These are phyloP conservation scores for Hylaeus volcanicus DNA, from an alignment of 1,140 invertebrate genomes.

Conservation along the genomic window DNA sequence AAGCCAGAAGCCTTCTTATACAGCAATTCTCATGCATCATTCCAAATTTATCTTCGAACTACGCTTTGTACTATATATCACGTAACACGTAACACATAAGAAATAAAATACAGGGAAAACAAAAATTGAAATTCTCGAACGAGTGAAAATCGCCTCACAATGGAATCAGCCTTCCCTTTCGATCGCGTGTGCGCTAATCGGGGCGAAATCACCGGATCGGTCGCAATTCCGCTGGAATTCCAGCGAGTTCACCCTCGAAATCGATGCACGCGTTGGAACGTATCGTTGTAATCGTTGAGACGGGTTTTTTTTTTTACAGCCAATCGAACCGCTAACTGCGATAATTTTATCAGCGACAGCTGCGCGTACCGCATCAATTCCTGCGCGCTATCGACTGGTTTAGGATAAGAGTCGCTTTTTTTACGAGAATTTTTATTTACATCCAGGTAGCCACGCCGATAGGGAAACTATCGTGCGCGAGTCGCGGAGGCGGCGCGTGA, in stretches of 20 bases:
- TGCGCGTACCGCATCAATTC: background rate
- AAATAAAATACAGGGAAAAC: too few species aligned
- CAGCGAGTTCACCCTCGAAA: conserved; percentile 1
- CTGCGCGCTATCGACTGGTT: background rate
- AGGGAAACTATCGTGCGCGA: background rate
- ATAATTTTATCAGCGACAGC: conserved; percentile 53
- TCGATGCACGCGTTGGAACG: background rate
- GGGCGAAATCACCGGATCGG: too few species aligned
- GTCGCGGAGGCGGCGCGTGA: background rate
- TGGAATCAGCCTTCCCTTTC: background rate
- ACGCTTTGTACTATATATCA: too few species aligned
- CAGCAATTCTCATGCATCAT: too few species aligned
- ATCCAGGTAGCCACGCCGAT: background rate
- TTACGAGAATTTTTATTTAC: background rate
- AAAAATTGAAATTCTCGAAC: background rate
- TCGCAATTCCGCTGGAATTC: background rate
- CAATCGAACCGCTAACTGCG: conserved; percentile 21
- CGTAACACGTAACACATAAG: too few species aligned
- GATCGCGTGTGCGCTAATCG: background rate
- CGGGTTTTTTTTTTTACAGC: background rate
- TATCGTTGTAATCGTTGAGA: conserved; percentile 11
- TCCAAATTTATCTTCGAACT: too few species aligned
- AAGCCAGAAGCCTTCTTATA: too few species aligned
- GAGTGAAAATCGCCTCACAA: background rate
- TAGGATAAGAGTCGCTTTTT: background rate